Evolutionary conservation across 1,140 invertebrate species (phyloP).

Genomic region (Hycleus phaleratus): DNA sequence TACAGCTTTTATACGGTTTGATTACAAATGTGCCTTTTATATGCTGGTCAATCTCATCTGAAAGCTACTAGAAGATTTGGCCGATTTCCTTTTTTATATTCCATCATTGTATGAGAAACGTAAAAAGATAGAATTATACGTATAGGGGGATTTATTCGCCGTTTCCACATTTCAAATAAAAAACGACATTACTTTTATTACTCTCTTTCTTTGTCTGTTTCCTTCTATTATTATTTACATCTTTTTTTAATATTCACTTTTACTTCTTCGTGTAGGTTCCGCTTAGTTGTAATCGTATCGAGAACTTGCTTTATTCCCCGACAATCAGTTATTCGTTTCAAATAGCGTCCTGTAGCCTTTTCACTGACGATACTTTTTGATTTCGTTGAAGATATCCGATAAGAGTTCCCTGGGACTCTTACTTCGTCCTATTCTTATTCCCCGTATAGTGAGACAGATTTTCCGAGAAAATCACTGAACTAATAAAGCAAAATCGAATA

Average conservation of each 20-base stretch:
- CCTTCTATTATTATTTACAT: too few species aligned
- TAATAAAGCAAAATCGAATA: too few species aligned
- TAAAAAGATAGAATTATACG: too few species aligned
- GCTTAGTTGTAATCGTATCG: constrained; percentile 12
- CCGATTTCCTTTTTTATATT: constrained; percentile 31
- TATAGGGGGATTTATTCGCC: constrained; percentile 32
- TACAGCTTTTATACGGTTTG: constrained; percentile 21
- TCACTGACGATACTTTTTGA: constrained; percentile 33
- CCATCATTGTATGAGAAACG: too few species aligned
- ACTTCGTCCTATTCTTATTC: too few species aligned
- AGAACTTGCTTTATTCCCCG: constrained; percentile 28
- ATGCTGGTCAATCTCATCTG: constrained; percentile 40
- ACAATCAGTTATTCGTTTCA: constrained; percentile 36
- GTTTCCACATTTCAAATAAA: constrained; percentile 16
- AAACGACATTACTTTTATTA: too few species aligned
- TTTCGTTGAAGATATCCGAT: constrained; percentile 31
- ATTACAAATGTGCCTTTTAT: constrained; percentile 41
- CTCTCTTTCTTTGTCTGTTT: constrained; percentile 1
- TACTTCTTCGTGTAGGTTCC: constrained; percentile 2
- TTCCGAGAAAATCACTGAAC: too few species aligned
- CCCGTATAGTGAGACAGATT: too few species aligned
- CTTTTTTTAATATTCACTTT: too few species aligned
- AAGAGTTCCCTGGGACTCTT: constrained; percentile 12
- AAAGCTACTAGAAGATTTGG: constrained; percentile 39
- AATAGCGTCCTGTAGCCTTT: constrained; percentile 34